Conservation (phyloP, 2,113 vertebrate genomes). For the Nibea albiflora region DNA sequence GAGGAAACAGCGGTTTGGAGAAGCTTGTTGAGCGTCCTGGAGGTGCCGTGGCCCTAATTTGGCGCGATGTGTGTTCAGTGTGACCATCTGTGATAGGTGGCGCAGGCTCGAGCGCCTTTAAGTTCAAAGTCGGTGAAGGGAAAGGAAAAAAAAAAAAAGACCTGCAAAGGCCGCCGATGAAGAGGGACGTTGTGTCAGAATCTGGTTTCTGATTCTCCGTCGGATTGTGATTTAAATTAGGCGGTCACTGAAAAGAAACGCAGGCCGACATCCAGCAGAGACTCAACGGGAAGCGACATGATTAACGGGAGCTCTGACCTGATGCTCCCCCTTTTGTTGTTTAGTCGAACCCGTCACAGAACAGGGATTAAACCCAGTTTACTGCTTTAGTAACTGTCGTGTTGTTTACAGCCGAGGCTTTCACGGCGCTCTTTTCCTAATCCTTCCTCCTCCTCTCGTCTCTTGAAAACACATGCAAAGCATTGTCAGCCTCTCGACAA, state of each 20-base stretch:
- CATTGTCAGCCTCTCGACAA: slow-evolving; percentile 36
- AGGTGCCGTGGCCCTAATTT: slow-evolving; percentile 44
- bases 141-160: not conserved
- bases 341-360: slow-evolving; percentile 32
- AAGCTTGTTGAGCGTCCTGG: slow-evolving; percentile 28
- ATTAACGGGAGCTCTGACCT: slow-evolving; percentile 32
- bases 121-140: slow-evolving; percentile 43
- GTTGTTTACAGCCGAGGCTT: slow-evolving; percentile 68
- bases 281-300: not conserved
- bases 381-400: slow-evolving; percentile 58
- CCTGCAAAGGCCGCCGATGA: not conserved
- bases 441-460: slow-evolving; percentile 39
- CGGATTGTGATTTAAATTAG: not conserved
- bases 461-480: slow-evolving; percentile 36
- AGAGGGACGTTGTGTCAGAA: not conserved
- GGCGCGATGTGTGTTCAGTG: slow-evolving; percentile 40
- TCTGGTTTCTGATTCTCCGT: not conserved
- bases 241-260: not conserved
- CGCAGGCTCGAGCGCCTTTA: not conserved
- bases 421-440: slow-evolving; percentile 61
- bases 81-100: slow-evolving; percentile 55
- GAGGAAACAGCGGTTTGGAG: slow-evolving; percentile 38
- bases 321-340: slow-evolving; percentile 32
- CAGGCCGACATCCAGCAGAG: not conserved
- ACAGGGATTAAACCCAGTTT: slow-evolving; percentile 55